Conservation (phyloP, 2,113 vertebrate species). For the Synodontis membranacea region DNA sequence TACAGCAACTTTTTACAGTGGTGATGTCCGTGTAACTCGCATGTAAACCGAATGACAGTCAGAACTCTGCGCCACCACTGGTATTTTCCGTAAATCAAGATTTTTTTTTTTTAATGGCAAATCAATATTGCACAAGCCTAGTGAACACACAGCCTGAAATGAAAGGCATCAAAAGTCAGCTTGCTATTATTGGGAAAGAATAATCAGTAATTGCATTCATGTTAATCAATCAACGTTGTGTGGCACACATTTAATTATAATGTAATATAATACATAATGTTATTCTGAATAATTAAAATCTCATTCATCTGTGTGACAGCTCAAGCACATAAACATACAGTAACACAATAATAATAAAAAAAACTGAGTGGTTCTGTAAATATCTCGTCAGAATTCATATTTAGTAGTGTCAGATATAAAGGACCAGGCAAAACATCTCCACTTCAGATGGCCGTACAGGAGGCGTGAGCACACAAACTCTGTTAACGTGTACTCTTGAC, state of each 20-base stretch:
- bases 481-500: conserved; percentile 37
- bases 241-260: background rate
- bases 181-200: conserved; percentile 9
- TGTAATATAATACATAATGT: background rate
- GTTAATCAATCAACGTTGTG: background rate
- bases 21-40: background rate
- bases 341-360: background rate
- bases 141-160: background rate
- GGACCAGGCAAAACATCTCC: conserved; percentile 22
- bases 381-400: conserved; percentile 2
- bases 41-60: background rate
- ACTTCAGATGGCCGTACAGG: conserved; percentile 7
- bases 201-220: conserved; percentile 8
- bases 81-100: background rate
- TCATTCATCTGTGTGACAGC: background rate
- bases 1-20: background rate
- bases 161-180: background rate
- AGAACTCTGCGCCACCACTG: background rate
- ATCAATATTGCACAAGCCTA: conserved; percentile 8
- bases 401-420: background rate
- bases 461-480: background rate
- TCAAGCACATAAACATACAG: background rate
- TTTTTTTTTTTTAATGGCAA: background rate
- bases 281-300: conserved; percentile 2
- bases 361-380: background rate